These are phyloP conservation scores for Amazona guildingii DNA, from an alignment of 2,113 vertebrate species.

Conservation along the genomic window DNA sequence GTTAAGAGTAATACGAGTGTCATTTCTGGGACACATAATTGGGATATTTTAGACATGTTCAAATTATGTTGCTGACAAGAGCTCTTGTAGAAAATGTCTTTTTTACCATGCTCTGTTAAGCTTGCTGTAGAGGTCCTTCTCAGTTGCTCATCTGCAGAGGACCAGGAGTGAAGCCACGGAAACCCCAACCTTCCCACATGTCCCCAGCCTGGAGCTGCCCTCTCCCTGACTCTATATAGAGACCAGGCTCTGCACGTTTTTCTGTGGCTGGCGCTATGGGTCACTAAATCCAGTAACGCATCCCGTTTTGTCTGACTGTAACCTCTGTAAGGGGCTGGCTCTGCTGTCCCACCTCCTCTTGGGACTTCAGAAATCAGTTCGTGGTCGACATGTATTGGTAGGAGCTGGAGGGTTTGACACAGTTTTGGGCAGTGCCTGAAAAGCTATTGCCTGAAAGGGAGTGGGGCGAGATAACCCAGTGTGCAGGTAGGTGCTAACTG, in stretches of 20 bases:
- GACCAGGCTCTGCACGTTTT: not conserved
- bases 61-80: not conserved
- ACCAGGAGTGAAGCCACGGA: not conserved
- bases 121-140: not conserved
- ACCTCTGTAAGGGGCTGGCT: not conserved
- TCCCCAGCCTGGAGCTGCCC: not conserved
- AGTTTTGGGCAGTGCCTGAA: not conserved
- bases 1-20: not conserved
- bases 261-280: not conserved
- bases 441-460: not conserved
- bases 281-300: not conserved
- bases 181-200: not conserved
- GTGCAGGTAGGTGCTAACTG: not conserved
- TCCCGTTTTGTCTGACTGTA: accelerated
- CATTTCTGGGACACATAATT: not conserved
- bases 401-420: not conserved
- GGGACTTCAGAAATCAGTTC: not conserved
- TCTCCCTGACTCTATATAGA: not conserved
- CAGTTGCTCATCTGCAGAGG: not conserved
- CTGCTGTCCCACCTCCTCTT: not conserved
- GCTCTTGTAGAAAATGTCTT: not conserved
- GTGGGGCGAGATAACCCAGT: not conserved
- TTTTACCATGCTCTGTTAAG: not conserved
- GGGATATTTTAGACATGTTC: not conserved
- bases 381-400: not conserved